Evolutionary conservation across 1,140 invertebrate species (phyloP).

Genomic region (Brachionus manjavacas): DNA sequence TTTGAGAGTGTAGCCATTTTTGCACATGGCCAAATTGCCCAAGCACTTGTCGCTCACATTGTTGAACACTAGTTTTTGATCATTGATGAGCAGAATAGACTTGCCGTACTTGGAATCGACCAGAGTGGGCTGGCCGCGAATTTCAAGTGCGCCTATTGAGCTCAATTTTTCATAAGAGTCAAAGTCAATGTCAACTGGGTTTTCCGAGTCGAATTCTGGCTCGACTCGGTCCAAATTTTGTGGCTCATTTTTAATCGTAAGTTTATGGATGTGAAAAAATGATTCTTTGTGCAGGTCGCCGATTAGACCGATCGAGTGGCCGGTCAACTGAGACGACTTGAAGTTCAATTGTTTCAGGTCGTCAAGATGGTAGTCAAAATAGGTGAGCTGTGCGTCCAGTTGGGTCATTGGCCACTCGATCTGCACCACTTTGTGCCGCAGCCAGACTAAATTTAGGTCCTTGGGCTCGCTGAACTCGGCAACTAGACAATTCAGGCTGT

Average conservation of each 20-base stretch:
- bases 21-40: slow-evolving; percentile 3
- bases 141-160: neutral
- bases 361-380: neutral
- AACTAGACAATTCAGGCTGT: neutral
- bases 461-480: neutral
- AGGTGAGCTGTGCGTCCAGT: neutral
- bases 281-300: slow-evolving; percentile 3
- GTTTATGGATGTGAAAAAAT: neutral
- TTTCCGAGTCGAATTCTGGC: neutral
- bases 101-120: slow-evolving; percentile 37
- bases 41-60: slow-evolving; percentile 18
- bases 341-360: neutral
- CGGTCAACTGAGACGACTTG: neutral
- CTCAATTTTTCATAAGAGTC: slow-evolving; percentile 21
- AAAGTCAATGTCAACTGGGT: slow-evolving; percentile 4
- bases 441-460: neutral
- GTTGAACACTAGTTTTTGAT: slow-evolving; percentile 33
- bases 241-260: neutral
- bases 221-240: neutral
- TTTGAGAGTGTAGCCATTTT: slow-evolving; percentile 38
- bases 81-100: neutral
- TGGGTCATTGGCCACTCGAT: neutral
- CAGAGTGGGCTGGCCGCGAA: neutral
- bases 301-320: neutral
- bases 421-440: neutral